Evolutionary conservation across 2,113 vertebrate species (phyloP).

Genomic region (Vombatus ursinus): DNA sequence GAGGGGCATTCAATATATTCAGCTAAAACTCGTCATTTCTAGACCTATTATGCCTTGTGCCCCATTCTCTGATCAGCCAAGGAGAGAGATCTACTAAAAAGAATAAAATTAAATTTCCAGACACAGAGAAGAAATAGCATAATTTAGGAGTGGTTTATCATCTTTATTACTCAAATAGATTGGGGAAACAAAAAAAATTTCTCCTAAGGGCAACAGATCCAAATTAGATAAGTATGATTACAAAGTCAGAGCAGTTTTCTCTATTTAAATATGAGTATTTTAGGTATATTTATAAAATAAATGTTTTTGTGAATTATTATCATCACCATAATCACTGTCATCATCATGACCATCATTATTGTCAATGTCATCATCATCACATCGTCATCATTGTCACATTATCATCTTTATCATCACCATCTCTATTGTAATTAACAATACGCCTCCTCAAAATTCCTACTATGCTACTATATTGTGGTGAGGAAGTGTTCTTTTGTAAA

Average conservation of each 20-base stretch:
- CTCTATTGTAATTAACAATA: too few species aligned
- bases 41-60: not conserved
- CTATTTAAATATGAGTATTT: not conserved
- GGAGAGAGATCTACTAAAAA: not conserved
- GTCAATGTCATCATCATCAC: not conserved
- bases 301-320: not conserved
- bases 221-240: not conserved
- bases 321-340: not conserved
- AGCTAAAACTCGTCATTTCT: not conserved
- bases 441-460: too few species aligned
- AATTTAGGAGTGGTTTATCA: not conserved
- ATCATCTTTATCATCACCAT: too few species aligned
- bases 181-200: not conserved
- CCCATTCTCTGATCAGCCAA: not conserved
- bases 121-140: not conserved
- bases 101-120: not conserved
- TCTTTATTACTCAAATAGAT: conserved; percentile 27
- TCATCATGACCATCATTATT: too few species aligned
- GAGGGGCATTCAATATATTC: rapidly evolving
- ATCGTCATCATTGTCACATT: too few species aligned
- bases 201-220: not conserved
- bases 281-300: too few species aligned
- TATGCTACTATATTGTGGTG: too few species aligned
- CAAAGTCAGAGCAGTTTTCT: not conserved
- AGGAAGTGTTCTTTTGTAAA: too few species aligned